Evolutionary conservation across 2,888 invertebrate genomes (phyloP).

Genomic region (Octonoba sinensis): DNA sequence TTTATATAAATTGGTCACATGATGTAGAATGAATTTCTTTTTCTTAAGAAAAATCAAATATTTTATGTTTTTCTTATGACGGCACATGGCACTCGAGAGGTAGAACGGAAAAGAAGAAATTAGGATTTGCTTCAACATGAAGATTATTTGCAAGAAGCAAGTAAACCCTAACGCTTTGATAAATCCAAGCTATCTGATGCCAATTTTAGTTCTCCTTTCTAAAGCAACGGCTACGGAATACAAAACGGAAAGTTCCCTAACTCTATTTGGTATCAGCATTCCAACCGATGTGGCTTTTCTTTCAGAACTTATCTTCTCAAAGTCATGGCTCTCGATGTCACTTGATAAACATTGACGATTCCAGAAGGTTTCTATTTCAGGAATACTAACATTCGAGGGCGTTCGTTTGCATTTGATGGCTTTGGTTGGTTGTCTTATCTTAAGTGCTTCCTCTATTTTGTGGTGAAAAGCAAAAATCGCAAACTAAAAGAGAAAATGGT

Average conservation of each 20-base stretch:
- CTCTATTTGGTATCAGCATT: conserved; percentile 31
- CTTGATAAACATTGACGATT: conserved; percentile 57
- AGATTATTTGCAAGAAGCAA: conserved; percentile 42
- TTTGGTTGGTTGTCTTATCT: conserved; percentile 33
- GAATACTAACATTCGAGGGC: conserved; percentile 12
- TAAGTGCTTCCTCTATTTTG: conserved; percentile 40
- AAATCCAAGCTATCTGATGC: conserved; percentile 55
- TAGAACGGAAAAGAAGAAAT: conserved; percentile 23
- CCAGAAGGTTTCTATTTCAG: conserved; percentile 43
- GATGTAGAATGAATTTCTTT: too few relatives aligned
- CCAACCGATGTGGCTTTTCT: conserved; percentile 29
- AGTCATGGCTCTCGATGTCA: conserved; percentile 42
- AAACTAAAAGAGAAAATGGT: too few relatives aligned
- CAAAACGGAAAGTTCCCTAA: conserved; percentile 20
- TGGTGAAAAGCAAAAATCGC: not conserved
- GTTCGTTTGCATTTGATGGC: conserved; percentile 43
- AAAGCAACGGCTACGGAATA: conserved; percentile 27
- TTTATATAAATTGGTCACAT: too few relatives aligned
- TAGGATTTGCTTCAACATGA: conserved; percentile 37
- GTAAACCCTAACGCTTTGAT: conserved; percentile 30
- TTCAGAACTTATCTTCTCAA: conserved; percentile 33
- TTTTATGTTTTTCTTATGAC: too few relatives aligned
- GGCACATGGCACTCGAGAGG: not conserved
- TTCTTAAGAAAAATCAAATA: too few relatives aligned
- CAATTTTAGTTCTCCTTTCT: conserved; percentile 33